Percentiles rank a stretch among this genome's conserved stretches.
phyloP scores from a whole-genome alignment of 2,113 vertebrate genomes.

The Aphyosemion australe region DNA sequence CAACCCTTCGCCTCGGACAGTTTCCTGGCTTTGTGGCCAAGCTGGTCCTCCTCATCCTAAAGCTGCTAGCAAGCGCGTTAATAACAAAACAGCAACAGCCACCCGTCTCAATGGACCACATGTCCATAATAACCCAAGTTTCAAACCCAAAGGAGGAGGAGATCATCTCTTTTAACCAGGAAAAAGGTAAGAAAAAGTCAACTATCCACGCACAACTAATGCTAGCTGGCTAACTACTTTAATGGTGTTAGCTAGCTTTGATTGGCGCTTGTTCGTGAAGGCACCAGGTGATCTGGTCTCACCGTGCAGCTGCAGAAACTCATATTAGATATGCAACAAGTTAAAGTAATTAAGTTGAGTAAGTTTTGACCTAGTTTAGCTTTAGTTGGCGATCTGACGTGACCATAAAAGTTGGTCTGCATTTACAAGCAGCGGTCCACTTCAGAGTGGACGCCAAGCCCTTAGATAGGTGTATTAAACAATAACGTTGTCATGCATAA shows the following conservation, averaged over 20 bases:
- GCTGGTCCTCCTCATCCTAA: slow-evolving; percentile 49
- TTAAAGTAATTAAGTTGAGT: not conserved
- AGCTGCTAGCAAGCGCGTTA: slow-evolving; percentile 55
- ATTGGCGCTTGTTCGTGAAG: slow-evolving; percentile 28
- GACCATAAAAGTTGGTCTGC: too few species aligned
- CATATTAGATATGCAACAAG: slow-evolving; percentile 33
- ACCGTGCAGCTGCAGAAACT: too few species aligned
- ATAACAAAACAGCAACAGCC: slow-evolving; percentile 58
- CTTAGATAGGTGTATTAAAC: too few species aligned
- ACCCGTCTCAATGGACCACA: slow-evolving; percentile 95
- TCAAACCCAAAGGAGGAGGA: slow-evolving; percentile 98
- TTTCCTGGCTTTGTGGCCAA: slow-evolving; percentile 61
- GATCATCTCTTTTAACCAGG: slow-evolving; percentile 86
- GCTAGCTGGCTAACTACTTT: slow-evolving; percentile 54
- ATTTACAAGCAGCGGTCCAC: too few species aligned
- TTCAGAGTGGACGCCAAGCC: too few species aligned
- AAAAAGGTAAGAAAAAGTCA: slow-evolving; percentile 89
- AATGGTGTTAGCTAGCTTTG: slow-evolving; percentile 39
- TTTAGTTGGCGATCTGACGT: too few species aligned
- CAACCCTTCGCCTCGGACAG: slow-evolving; percentile 49
- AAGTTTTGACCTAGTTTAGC: too few species aligned
- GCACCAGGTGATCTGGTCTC: too few species aligned
- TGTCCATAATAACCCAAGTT: slow-evolving; percentile 98
- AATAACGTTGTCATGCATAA: too few species aligned
- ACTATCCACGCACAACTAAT: slow-evolving; percentile 1